A percentile compares a stretch with the other conserved stretches of the same genome.
phyloP scores from a whole-genome alignment of 92 coral and sea anemone species.

The Porites lobata region DNA sequence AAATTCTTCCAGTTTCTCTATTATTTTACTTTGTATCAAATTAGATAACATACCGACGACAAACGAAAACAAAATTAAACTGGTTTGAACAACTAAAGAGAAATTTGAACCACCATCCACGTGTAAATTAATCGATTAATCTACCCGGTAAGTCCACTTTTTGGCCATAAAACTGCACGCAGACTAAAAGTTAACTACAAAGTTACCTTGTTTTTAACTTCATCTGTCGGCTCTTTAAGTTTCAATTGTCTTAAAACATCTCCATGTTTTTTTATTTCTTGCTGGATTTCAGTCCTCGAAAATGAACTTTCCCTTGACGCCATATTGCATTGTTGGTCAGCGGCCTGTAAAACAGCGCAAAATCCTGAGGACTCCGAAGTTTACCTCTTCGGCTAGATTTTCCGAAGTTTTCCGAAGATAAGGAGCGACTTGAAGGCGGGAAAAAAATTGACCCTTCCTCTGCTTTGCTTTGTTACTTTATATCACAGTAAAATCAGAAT shows the following conservation, averaged over 20 bases:
- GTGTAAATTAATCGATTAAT: not conserved
- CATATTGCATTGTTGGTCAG: slow-evolving; percentile 74
- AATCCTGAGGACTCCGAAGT: slow-evolving; percentile 20
- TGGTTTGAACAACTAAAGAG: too few relatives aligned
- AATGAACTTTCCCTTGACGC: slow-evolving; percentile 67
- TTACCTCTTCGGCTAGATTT: slow-evolving; percentile 1
- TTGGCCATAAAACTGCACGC: not conserved
- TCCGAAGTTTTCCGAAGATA: not conserved
- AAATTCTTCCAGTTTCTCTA: too few relatives aligned
- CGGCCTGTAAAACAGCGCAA: slow-evolving; percentile 5
- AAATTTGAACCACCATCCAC: too few relatives aligned
- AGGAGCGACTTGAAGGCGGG: not conserved
- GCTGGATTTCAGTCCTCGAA: slow-evolving; percentile 82
- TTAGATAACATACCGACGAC: too few relatives aligned
- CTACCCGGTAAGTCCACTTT: not conserved
- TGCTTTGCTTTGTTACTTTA: not conserved
- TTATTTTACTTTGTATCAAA: too few relatives aligned
- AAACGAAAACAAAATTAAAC: too few relatives aligned
- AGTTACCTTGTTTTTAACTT: slow-evolving; percentile 90
- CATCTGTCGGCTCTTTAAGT: slow-evolving; percentile 92
- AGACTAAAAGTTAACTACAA: not conserved
- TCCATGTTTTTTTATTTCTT: slow-evolving; percentile 85
- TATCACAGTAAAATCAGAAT: not conserved
- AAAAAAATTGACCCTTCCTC: not conserved
- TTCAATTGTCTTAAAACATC: slow-evolving; percentile 84